Evolutionary conservation across 2,888 invertebrate genomes (phyloP).

Genomic region (Rhorus exstirpatorius): DNA sequence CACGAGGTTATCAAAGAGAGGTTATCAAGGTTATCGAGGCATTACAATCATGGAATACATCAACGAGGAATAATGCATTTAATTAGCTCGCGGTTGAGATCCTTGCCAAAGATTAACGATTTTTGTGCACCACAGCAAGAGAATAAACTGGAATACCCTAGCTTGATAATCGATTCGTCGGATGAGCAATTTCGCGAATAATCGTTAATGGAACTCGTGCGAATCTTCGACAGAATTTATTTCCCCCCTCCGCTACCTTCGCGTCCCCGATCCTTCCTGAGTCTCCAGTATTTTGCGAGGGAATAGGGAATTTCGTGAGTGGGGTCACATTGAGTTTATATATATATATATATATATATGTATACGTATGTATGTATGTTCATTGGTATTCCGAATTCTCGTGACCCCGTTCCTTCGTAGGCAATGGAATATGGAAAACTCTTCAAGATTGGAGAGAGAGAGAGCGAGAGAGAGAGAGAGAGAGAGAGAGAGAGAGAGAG

Average conservation of each 20-base stretch:
- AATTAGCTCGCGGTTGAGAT: not conserved
- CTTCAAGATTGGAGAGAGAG: slow-evolving; percentile 61
- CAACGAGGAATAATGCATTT: not conserved
- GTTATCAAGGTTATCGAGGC: too few relatives aligned
- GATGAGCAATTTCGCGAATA: slow-evolving; percentile 57
- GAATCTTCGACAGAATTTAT: slow-evolving; percentile 49
- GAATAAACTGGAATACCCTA: not conserved
- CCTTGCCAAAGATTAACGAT: not conserved
- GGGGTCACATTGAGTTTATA: slow-evolving; percentile 20
- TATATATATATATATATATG: slow-evolving; percentile 23
- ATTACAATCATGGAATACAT: not conserved
- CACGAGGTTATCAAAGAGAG: not conserved
- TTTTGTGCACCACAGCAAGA: not conserved
- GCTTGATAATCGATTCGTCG: slow-evolving; percentile 29
- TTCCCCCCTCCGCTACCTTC: not conserved
- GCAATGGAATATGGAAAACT: slow-evolving; percentile 61
- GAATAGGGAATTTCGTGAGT: slow-evolving; percentile 63
- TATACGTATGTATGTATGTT: slow-evolving; percentile 32
- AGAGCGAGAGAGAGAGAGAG: slow-evolving; percentile 49
- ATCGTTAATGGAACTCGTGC: slow-evolving; percentile 64
- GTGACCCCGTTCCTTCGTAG: slow-evolving; percentile 63
- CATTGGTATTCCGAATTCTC: slow-evolving; percentile 70
- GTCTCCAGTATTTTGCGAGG: slow-evolving; percentile 55
- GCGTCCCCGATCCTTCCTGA: not conserved
- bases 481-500: slow-evolving; percentile 50